phyloP scores from a whole-genome alignment of 2,888 invertebrate genomes.

The Galerucella pusilla region DNA sequence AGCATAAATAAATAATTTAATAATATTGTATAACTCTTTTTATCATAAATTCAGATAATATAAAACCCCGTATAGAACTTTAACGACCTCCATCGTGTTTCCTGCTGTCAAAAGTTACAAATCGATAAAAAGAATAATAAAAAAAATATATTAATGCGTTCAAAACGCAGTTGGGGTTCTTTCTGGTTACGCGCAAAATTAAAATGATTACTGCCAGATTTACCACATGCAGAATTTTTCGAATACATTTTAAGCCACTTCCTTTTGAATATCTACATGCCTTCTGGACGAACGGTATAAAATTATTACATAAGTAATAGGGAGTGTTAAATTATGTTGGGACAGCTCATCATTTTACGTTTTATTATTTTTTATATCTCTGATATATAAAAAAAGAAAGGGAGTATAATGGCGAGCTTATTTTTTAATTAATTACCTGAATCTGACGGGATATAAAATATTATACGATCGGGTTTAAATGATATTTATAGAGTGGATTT shows the following conservation, averaged over 20 bases:
- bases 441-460: background rate
- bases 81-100: background rate
- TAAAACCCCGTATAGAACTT: background rate
- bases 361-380: background rate
- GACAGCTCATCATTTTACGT: slow-evolving; percentile 3
- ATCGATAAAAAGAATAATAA: background rate
- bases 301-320: slow-evolving; percentile 5
- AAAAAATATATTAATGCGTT: slow-evolving; percentile 2
- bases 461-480: background rate
- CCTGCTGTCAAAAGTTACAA: background rate
- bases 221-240: background rate
- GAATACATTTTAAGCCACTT: slow-evolving; percentile 4
- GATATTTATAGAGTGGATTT: no score
- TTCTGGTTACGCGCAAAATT: slow-evolving; percentile 1
- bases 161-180: background rate
- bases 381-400: background rate
- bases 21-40: no score
- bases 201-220: background rate
- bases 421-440: background rate
- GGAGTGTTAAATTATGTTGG: slow-evolving; percentile 4
- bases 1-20: no score
- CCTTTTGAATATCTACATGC: background rate
- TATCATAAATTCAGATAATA: background rate
- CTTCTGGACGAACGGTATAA: background rate
- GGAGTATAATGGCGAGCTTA: background rate